Conservation (phyloP, 1,140 invertebrate genomes). For the Eubasilissa regina region DNA sequence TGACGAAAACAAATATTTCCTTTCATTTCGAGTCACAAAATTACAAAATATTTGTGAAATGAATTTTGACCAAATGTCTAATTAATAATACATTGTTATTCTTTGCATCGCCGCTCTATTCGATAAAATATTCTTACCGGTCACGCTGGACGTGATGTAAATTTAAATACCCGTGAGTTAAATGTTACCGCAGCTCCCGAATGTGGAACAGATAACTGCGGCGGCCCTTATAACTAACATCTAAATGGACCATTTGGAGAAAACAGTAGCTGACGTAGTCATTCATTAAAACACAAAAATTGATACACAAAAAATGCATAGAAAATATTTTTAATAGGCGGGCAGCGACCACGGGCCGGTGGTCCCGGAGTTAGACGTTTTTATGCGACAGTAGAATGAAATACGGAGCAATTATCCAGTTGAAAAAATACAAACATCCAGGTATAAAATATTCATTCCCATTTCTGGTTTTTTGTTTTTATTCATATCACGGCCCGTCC, state of each 20-base stretch:
- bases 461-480: conserved; percentile 49
- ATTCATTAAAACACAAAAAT: conserved; percentile 50
- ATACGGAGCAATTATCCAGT: conserved; percentile 59
- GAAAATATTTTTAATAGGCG: conserved; percentile 53
- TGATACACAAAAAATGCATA: conserved; percentile 54
- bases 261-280: conserved; percentile 44
- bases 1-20: too few species aligned
- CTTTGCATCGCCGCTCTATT: too few species aligned
- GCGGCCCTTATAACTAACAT: conserved; percentile 32
- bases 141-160: background rate
- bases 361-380: conserved; percentile 50
- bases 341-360: conserved; percentile 31
- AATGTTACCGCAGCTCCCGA: conserved; percentile 3
- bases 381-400: conserved; percentile 59
- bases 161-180: conserved; percentile 1
- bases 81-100: too few species aligned
- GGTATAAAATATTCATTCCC: conserved; percentile 58
- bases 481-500: conserved; percentile 42
- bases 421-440: conserved; percentile 58
- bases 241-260: conserved; percentile 28
- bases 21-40: too few species aligned
- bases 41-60: too few species aligned
- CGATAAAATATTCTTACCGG: background rate
- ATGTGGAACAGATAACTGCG: conserved; percentile 6
- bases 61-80: too few species aligned